Percentiles rank a stretch among this genome's conserved stretches.
These are phyloP conservation scores for Pogona vitticeps DNA, from an alignment of 2,113 vertebrate species.

Conservation along the genomic window DNA sequence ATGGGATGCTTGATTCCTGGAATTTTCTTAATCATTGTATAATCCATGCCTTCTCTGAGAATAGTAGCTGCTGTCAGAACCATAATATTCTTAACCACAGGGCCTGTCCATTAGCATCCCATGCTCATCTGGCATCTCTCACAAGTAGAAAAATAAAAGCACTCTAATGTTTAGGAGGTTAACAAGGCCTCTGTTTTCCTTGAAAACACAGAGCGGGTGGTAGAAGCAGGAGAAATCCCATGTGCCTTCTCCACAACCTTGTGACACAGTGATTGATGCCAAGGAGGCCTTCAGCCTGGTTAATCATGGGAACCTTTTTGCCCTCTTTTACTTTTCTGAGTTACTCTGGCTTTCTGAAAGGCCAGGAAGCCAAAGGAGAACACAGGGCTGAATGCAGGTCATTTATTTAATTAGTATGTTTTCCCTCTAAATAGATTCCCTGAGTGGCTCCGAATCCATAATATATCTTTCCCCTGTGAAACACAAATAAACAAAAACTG, in stretches of 20 bases:
- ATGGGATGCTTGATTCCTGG: not conserved
- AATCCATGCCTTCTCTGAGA: not conserved
- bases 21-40: not conserved
- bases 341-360: not conserved
- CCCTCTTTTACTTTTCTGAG: not conserved
- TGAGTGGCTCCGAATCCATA: not conserved
- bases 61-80: not conserved
- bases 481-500: not conserved
- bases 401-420: not conserved
- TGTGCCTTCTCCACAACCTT: constrained; percentile 4
- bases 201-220: not conserved
- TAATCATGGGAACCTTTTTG: not conserved
- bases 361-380: not conserved
- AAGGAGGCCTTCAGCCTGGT: constrained; percentile 8
- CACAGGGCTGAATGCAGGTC: not conserved
- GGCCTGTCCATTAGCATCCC: not conserved
- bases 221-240: not conserved
- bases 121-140: not conserved
- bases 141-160: constrained; percentile 1
- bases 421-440: not conserved
- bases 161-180: not conserved
- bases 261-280: not conserved
- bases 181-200: not conserved
- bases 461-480: not conserved
- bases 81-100: not conserved